phyloP scores from a whole-genome alignment of 1,140 invertebrate genomes.

The Drosophila sechellia region DNA sequence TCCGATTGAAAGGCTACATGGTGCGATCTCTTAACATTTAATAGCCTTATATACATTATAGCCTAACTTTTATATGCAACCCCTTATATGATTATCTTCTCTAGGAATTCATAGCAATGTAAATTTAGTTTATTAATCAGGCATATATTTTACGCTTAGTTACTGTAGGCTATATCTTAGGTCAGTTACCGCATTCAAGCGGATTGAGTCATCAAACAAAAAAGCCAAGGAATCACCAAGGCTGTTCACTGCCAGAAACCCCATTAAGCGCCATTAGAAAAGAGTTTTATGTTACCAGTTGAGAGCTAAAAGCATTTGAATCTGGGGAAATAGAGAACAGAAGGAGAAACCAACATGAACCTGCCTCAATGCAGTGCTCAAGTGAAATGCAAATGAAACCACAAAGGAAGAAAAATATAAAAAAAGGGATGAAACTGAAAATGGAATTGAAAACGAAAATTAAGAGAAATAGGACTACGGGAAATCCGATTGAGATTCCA shows the following conservation, averaged over 20 bases:
- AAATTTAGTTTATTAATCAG: background rate
- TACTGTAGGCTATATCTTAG: background rate
- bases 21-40: too few species aligned
- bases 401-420: conserved; percentile 25
- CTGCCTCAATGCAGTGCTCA: conserved; percentile 43
- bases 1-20: background rate
- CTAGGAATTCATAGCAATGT: background rate
- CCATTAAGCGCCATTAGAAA: conserved; percentile 67
- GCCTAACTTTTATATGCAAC: too few species aligned
- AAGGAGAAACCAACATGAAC: conserved; percentile 20
- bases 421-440: conserved; percentile 28
- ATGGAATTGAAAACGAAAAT: conserved; percentile 27
- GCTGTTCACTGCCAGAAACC: conserved; percentile 6
- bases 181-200: conserved; percentile 1
- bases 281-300: conserved; percentile 65
- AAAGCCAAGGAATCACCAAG: conserved; percentile 4
- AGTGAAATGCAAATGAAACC: conserved; percentile 63
- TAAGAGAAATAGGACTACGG: conserved; percentile 6
- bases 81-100: background rate
- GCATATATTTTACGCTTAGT: background rate
- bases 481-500: conserved; percentile 18
- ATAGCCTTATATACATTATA: too few species aligned
- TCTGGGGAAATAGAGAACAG: background rate
- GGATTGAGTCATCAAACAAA: conserved; percentile 20
- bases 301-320: conserved; percentile 44